Percentiles rank a stretch among this genome's conserved stretches.
phyloP scores from a whole-genome alignment of 2,888 invertebrate genomes.

The Plemyria rubiginata region DNA sequence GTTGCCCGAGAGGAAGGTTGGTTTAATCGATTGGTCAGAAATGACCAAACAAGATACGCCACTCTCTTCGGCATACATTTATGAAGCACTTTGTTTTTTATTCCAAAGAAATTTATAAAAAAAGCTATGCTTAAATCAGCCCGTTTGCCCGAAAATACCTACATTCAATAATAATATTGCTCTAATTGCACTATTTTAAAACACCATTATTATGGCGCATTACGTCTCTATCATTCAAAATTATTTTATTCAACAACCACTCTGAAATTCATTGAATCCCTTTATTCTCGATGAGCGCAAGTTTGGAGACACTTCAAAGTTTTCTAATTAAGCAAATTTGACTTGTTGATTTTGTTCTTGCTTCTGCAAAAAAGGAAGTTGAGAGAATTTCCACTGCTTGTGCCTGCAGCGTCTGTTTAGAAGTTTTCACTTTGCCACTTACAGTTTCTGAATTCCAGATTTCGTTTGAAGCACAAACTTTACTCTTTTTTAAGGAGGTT shows the following conservation, averaged over 20 bases:
- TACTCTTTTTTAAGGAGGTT: no score
- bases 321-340: conserved; percentile 34
- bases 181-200: no score
- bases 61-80: no score
- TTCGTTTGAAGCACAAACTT: conserved; percentile 1
- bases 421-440: conserved; percentile 17
- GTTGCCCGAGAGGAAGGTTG: no score
- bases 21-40: no score
- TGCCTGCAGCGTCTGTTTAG: neutral
- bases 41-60: no score
- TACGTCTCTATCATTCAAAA: conserved; percentile 11
- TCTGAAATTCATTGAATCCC: conserved; percentile 30
- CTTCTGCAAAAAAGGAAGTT: conserved; percentile 12
- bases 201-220: no score
- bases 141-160: no score
- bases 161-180: no score
- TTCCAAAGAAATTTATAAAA: no score
- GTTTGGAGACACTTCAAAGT: conserved; percentile 27
- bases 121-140: no score
- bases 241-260: conserved; percentile 22
- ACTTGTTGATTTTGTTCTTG: conserved; percentile 33
- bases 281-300: conserved; percentile 27
- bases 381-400: conserved; percentile 2
- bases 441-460: conserved; percentile 9
- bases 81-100: no score